A percentile compares a stretch with the other conserved stretches of the same genome.
phyloP scores from a whole-genome alignment of 2,888 invertebrate genomes.

The Drosophila differens region DNA sequence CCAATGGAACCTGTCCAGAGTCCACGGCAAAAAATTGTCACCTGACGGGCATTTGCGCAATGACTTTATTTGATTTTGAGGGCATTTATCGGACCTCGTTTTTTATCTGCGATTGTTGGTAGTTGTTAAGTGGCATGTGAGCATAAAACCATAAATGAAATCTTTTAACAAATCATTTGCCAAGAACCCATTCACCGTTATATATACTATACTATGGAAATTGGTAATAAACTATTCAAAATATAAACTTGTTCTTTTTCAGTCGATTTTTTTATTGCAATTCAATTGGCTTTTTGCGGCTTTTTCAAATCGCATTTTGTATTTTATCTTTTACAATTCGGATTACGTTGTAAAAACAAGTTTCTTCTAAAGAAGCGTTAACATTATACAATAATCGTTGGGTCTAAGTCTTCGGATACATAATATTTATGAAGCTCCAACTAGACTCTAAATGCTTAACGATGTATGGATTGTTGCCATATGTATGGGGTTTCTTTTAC shows the following conservation, averaged over 20 bases:
- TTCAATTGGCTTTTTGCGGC: slow-evolving; percentile 39
- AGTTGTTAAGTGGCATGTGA: slow-evolving; percentile 79
- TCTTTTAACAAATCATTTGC: slow-evolving; percentile 74
- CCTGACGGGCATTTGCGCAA: slow-evolving; percentile 58
- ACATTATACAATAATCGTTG: slow-evolving; percentile 65
- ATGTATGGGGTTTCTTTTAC: slow-evolving; percentile 59
- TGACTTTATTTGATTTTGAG: slow-evolving; percentile 46
- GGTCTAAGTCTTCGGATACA: slow-evolving; percentile 43
- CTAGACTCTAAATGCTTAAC: slow-evolving; percentile 47
- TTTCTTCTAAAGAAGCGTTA: slow-evolving; percentile 78
- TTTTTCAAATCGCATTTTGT: slow-evolving; percentile 68
- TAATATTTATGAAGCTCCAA: slow-evolving; percentile 46
- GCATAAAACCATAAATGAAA: slow-evolving; percentile 77
- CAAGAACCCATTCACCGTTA: slow-evolving; percentile 10
- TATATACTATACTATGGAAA: slow-evolving; percentile 14
- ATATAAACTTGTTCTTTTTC: slow-evolving; percentile 9
- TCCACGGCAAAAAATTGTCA: slow-evolving; percentile 60
- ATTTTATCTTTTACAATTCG: slow-evolving; percentile 58
- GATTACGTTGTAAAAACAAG: slow-evolving; percentile 48
- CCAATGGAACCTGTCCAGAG: slow-evolving; percentile 59
- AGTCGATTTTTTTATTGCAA: slow-evolving; percentile 42
- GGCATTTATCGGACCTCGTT: slow-evolving; percentile 17
- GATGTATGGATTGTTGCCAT: slow-evolving; percentile 58
- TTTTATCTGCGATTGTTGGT: slow-evolving; percentile 70
- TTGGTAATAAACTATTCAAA: slow-evolving; percentile 7